These are phyloP conservation scores for Microctenopoma steveboyesi DNA, from an alignment of 2,797 vertebrate species.

Conservation along the genomic window DNA sequence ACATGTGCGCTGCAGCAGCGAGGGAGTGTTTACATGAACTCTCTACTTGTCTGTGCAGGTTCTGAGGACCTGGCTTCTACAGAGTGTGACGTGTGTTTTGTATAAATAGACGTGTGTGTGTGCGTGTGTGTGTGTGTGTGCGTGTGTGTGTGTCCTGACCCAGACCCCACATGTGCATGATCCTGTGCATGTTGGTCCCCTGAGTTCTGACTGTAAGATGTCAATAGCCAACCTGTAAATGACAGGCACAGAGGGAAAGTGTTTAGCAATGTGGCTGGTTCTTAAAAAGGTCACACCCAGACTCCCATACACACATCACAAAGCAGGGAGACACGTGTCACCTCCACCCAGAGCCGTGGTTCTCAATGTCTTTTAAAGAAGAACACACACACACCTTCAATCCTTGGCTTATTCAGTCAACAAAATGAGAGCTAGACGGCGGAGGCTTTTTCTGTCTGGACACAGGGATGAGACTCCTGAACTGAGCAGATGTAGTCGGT, in stretches of 20 bases:
- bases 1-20: slow-evolving; percentile 41
- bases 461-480: too few relatives aligned
- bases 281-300: slow-evolving; percentile 84
- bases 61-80: slow-evolving; percentile 7
- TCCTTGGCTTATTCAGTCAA: too few relatives aligned
- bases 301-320: slow-evolving; percentile 13
- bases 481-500: too few relatives aligned
- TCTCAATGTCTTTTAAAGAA: too few relatives aligned
- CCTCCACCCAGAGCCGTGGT: slow-evolving; percentile 17
- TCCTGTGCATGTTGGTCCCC: slow-evolving; percentile 40
- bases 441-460: too few relatives aligned
- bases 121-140: slow-evolving; percentile 6
- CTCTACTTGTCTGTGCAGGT: slow-evolving; percentile 20
- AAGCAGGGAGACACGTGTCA: not conserved
- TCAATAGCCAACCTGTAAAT: slow-evolving; percentile 86
- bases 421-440: too few relatives aligned
- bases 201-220: slow-evolving; percentile 65
- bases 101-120: slow-evolving; percentile 7
- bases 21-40: slow-evolving; percentile 42
- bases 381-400: too few relatives aligned
- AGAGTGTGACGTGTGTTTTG: not conserved
- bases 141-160: slow-evolving; percentile 11
- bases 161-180: slow-evolving; percentile 37
- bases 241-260: slow-evolving; percentile 85
- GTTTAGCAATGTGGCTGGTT: slow-evolving; percentile 83